phyloP scores from a whole-genome alignment of 2,797 vertebrate genomes.

The Acanthurus leucopareius region DNA sequence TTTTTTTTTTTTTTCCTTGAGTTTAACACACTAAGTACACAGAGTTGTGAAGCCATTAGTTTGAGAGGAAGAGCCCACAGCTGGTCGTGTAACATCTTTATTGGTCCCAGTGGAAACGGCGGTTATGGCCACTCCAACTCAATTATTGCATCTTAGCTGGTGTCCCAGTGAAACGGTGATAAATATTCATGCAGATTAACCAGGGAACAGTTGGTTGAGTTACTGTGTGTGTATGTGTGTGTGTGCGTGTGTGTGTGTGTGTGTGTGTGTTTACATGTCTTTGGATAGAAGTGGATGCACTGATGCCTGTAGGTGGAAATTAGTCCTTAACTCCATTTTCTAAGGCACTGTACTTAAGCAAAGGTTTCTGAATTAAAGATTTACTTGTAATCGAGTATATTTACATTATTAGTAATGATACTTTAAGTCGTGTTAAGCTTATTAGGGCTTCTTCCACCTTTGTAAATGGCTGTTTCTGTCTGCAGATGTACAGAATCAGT shows the following conservation, averaged over 20 bases:
- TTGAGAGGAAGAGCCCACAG: conserved; percentile 63
- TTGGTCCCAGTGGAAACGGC: conserved; percentile 76
- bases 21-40: background rate
- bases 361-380: background rate
- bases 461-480: background rate
- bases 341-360: background rate
- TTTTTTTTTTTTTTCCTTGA: too few relatives aligned
- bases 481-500: background rate
- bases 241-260: conserved; percentile 10
- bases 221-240: conserved; percentile 33
- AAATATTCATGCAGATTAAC: conserved; percentile 81
- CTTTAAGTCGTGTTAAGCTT: too few relatives aligned
- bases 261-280: background rate
- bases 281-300: background rate
- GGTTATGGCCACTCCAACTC: conserved; percentile 74
- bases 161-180: conserved; percentile 75
- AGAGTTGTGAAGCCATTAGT: conserved; percentile 12
- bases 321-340: background rate
- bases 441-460: background rate
- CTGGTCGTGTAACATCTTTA: conserved; percentile 70
- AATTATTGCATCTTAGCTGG: conserved; percentile 80
- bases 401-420: too few relatives aligned
- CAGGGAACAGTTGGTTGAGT: conserved; percentile 35
- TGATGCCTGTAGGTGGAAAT: background rate
- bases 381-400: background rate